Conservation (phyloP, 2,888 invertebrate species). For the Rugalucina vietnamica region DNA sequence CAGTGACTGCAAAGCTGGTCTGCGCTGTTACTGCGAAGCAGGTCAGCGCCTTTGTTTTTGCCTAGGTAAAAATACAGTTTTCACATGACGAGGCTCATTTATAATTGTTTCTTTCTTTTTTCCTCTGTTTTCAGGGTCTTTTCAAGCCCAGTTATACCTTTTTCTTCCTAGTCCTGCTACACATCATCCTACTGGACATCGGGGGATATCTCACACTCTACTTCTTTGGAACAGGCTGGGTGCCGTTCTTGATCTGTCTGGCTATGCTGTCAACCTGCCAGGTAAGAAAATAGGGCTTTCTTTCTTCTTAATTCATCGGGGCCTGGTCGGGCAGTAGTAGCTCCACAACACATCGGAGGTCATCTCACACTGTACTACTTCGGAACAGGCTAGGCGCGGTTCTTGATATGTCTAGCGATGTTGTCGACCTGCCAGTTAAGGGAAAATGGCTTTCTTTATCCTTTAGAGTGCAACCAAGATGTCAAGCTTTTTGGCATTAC, state of each 20-base stretch:
- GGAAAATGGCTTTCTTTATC: no score
- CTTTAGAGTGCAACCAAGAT: no score
- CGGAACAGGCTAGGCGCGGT: constrained; percentile 79
- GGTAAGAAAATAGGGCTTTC: no score
- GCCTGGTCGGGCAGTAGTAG: constrained; percentile 78
- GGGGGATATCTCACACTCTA: constrained; percentile 77
- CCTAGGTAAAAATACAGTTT: no score
- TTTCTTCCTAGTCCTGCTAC: constrained; percentile 75
- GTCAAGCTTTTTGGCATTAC: no score
- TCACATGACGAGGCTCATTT: no score
- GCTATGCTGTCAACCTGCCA: constrained; percentile 76
- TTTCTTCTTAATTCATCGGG: no score
- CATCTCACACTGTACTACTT: constrained; percentile 77
- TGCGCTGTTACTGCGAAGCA: no score
- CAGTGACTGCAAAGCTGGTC: no score
- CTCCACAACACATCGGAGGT: constrained; percentile 78
- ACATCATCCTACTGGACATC: constrained; percentile 79
- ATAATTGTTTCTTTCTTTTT: no score
- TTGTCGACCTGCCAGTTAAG: constrained; percentile 79
- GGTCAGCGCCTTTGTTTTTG: no score
- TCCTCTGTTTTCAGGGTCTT: constrained; percentile 72
- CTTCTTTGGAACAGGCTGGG: constrained; percentile 80
- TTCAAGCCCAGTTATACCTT: constrained; percentile 79
- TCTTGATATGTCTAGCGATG: constrained; percentile 71
- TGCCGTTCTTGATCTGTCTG: constrained; percentile 74